Evolutionary conservation across 2,113 vertebrate species (phyloP).

Genomic region (Natator depressus): DNA sequence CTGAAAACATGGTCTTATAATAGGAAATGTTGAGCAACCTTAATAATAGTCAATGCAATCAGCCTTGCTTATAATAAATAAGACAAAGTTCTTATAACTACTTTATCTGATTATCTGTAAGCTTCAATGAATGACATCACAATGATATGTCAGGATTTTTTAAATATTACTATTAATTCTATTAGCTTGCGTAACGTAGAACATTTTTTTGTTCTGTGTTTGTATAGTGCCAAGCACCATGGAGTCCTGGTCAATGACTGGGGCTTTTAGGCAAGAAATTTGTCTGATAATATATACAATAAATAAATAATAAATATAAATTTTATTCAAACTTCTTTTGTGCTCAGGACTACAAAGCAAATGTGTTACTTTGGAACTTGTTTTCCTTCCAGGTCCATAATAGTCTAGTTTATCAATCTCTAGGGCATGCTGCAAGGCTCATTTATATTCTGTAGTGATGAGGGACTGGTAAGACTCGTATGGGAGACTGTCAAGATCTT

Average conservation of each 20-base stretch:
- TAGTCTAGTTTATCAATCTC: neutral
- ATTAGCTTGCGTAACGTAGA: neutral
- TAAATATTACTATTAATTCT: neutral
- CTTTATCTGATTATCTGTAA: neutral
- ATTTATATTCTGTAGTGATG: neutral
- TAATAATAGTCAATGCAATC: neutral
- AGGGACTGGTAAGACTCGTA: too few relatives aligned
- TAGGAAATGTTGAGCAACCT: neutral
- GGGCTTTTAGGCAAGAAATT: neutral
- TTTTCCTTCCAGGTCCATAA: slow-evolving; percentile 19
- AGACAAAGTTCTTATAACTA: neutral
- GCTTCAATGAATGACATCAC: neutral
- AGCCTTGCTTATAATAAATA: neutral
- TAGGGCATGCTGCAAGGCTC: neutral
- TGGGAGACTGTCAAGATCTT: too few relatives aligned
- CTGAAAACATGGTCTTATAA: neutral
- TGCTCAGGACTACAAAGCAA: neutral
- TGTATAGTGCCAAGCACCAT: neutral
- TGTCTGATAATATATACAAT: neutral
- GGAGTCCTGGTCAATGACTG: neutral
- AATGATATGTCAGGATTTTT: neutral
- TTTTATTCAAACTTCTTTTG: neutral
- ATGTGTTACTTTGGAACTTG: neutral
- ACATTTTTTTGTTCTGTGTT: too few relatives aligned
- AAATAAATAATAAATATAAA: neutral